These are phyloP conservation scores for Pogonophryne albipinna DNA, from an alignment of 2,797 vertebrate species.

Conservation along the genomic window DNA sequence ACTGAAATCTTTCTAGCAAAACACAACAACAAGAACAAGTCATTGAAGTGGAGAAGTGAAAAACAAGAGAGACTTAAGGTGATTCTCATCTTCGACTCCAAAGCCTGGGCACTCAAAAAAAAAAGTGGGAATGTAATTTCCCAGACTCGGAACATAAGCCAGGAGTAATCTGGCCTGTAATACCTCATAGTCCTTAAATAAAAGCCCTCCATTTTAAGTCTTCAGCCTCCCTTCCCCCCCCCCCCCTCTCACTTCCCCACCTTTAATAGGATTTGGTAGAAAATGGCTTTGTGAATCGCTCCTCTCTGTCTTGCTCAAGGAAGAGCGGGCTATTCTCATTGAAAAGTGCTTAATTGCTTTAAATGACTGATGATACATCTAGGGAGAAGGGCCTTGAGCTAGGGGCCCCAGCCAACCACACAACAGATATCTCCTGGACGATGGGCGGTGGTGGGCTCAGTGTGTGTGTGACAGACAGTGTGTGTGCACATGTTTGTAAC, in stretches of 20 bases:
- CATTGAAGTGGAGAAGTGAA: constrained; percentile 79
- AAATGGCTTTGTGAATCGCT: constrained; percentile 88
- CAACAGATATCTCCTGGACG: constrained; percentile 73
- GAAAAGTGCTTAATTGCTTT: constrained; percentile 89
- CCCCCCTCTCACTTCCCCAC: constrained; percentile 70
- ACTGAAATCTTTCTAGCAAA: constrained; percentile 78
- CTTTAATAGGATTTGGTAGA: constrained; percentile 90
- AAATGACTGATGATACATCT: constrained; percentile 88
- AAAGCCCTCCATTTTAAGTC: constrained; percentile 88
- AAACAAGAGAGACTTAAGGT: constrained; percentile 84
- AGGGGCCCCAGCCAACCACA: constrained; percentile 75
- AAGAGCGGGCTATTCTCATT: constrained; percentile 83
- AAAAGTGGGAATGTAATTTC: constrained; percentile 88
- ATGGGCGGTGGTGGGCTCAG: constrained; percentile 32
- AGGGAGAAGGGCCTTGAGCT: constrained; percentile 79
- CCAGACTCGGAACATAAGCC: constrained; percentile 88
- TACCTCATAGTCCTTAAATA: constrained; percentile 89
- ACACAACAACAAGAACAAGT: constrained; percentile 77
- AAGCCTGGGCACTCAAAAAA: constrained; percentile 78
- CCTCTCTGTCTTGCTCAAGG: constrained; percentile 86
- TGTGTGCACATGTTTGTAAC: constrained; percentile 33
- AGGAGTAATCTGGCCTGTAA: constrained; percentile 88
- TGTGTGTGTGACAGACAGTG: constrained; percentile 10
- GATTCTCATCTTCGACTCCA: constrained; percentile 82
- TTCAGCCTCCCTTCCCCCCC: constrained; percentile 74